Percentiles rank a stretch among this genome's conserved stretches.
Evolutionary conservation across 2,797 vertebrate species (phyloP).

Genomic region (Bryconaethiops microstoma): DNA sequence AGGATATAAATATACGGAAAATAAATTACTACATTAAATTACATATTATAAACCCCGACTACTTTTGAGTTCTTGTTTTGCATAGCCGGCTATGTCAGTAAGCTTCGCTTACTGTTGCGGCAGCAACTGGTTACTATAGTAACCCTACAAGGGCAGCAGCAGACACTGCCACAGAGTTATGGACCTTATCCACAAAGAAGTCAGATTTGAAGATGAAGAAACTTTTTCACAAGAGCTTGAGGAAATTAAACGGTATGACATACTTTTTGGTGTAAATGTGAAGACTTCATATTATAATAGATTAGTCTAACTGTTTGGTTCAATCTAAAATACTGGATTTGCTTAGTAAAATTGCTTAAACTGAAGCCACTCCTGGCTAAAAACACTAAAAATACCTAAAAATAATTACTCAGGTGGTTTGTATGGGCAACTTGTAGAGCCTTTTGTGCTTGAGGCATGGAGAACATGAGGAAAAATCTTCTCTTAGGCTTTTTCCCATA

Average conservation of each 20-base stretch:
- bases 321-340: not conserved
- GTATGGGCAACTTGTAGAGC: no score
- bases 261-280: not conserved
- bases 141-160: not conserved
- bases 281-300: not conserved
- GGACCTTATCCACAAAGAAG: slow-evolving; percentile 29
- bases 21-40: no score
- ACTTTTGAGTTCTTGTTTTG: not conserved
- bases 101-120: not conserved
- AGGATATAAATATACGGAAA: not conserved
- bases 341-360: not conserved
- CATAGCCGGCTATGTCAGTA: not conserved
- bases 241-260: slow-evolving; percentile 42
- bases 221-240: slow-evolving; percentile 47
- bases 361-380: no score
- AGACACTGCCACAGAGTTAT: slow-evolving; percentile 7
- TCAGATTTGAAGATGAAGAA: slow-evolving; percentile 13
- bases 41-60: not conserved
- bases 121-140: not conserved
- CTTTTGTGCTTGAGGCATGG: not conserved
- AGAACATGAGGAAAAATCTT: not conserved
- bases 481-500: not conserved
- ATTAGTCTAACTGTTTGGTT: not conserved
- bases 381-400: no score
- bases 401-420: no score